Evolutionary conservation across 2,113 vertebrate species (phyloP).

Genomic region (Myiagra hebetior): DNA sequence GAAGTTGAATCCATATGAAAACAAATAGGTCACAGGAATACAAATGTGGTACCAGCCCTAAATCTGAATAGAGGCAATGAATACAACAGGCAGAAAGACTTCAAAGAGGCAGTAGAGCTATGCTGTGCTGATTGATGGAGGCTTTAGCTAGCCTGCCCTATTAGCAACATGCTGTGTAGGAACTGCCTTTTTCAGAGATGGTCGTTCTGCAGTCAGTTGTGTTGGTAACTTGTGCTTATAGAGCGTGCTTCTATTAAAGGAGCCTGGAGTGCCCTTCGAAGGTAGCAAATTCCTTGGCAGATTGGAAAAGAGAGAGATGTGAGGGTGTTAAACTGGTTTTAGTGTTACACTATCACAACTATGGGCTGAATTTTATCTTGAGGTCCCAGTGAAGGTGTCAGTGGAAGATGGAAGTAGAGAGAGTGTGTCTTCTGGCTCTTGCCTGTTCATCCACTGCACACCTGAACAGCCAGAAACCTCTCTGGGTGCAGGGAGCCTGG

Average conservation of each 20-base stretch:
- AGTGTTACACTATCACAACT: not conserved
- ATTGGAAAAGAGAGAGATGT: not conserved
- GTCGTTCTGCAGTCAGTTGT: not conserved
- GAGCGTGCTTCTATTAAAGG: not conserved
- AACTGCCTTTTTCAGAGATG: not conserved
- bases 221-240: not conserved
- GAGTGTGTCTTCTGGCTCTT: not conserved
- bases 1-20: slow-evolving; percentile 28
- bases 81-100: not conserved
- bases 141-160: not conserved
- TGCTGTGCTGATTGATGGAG: not conserved
- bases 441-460: not conserved
- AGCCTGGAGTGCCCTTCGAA: not conserved
- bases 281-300: not conserved
- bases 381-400: not conserved
- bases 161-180: not conserved
- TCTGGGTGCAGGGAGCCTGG: not conserved
- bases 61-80: not conserved
- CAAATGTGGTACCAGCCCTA: not conserved
- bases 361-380: not conserved
- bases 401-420: not conserved
- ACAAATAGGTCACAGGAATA: slow-evolving; percentile 43
- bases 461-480: not conserved
- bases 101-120: not conserved
- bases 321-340: not conserved